Evolutionary conservation across 2,888 invertebrate genomes (phyloP).

Genomic region (Cerastis leucographa): DNA sequence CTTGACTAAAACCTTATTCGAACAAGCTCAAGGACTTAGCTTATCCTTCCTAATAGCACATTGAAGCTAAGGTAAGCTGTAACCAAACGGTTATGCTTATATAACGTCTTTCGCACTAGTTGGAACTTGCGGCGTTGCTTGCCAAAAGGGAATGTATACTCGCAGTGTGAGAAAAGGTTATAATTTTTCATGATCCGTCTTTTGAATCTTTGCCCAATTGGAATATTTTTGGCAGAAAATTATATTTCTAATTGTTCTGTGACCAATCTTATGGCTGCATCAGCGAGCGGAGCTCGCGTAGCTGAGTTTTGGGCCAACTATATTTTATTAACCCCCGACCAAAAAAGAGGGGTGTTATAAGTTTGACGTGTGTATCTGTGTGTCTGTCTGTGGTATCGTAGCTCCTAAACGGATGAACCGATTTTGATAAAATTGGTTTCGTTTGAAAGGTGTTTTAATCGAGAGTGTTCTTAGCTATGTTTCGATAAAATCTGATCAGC

Average conservation of each 20-base stretch:
- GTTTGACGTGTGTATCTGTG: too few relatives aligned
- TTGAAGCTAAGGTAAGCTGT: conserved; percentile 23
- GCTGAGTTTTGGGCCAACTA: too few relatives aligned
- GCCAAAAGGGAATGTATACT: conserved; percentile 10
- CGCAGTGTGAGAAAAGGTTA: not conserved
- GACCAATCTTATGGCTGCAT: too few relatives aligned
- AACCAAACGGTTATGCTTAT: conserved; percentile 27
- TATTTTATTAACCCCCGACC: too few relatives aligned
- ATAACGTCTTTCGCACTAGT: conserved; percentile 11
- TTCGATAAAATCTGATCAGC: too few relatives aligned
- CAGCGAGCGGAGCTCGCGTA: too few relatives aligned
- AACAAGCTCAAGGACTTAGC: conserved; percentile 5
- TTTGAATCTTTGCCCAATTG: conserved; percentile 19
- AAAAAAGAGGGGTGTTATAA: too few relatives aligned
- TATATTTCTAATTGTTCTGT: not conserved
- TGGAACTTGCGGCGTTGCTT: not conserved
- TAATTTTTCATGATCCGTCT: conserved; percentile 1
- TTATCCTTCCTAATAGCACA: conserved; percentile 26
- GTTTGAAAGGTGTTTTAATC: too few relatives aligned
- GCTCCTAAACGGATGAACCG: too few relatives aligned
- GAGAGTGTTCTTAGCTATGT: too few relatives aligned
- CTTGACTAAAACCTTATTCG: conserved; percentile 9
- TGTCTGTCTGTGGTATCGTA: too few relatives aligned
- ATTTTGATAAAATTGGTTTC: too few relatives aligned
- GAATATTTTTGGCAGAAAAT: not conserved